Conservation (phyloP, 2,797 vertebrate genomes). For the Pagetopsis macropterus region DNA sequence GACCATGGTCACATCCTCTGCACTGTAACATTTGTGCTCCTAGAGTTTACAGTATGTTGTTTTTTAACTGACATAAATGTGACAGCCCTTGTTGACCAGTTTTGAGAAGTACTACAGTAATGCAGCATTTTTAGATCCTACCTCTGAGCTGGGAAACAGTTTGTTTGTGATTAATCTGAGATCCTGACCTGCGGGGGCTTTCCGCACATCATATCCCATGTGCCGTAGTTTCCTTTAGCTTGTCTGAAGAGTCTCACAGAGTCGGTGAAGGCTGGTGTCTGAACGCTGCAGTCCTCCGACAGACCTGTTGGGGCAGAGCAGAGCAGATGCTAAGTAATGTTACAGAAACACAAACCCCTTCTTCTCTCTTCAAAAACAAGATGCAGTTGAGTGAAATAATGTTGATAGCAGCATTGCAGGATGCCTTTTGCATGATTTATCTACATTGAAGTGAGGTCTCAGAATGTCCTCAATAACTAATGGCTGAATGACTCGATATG, state of each 20-base stretch:
- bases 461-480: background rate
- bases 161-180: slow-evolving; percentile 1
- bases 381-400: background rate
- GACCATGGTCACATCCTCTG: too few relatives aligned
- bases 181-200: slow-evolving; percentile 86
- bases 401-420: background rate
- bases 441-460: background rate
- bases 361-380: background rate
- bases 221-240: slow-evolving; percentile 90
- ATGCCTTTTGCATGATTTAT: background rate
- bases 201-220: slow-evolving; percentile 98
- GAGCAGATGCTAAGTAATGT: slow-evolving; percentile 2
- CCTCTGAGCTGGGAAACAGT: background rate
- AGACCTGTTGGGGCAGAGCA: slow-evolving; percentile 83
- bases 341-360: background rate
- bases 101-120: background rate
- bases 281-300: slow-evolving; percentile 88
- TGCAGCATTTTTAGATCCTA: background rate
- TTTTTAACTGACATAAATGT: background rate
- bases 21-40: background rate
- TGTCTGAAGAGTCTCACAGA: slow-evolving; percentile 91
- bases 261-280: slow-evolving; percentile 92
- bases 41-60: background rate
- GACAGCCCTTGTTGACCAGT: background rate
- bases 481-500: too few relatives aligned